Evolutionary conservation across 2,888 invertebrate genomes (phyloP), one percentile per base, ranked within the genome.

Genomic region (Dioctria linearis): DNA sequence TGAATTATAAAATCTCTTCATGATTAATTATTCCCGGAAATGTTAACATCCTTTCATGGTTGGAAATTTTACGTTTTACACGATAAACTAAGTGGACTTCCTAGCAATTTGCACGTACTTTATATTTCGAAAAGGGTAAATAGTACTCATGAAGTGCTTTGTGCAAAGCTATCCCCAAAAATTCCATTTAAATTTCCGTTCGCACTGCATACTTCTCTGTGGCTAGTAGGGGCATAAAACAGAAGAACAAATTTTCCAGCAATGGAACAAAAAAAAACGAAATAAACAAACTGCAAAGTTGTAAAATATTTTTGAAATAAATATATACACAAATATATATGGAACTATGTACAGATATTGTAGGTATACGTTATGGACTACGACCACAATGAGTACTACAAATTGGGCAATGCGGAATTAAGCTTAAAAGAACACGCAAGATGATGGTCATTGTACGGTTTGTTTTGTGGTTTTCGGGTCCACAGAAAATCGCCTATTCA

Each of bases 141-240:
- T 37, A 51, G 6, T 13, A 51, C 11, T 25, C 11, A 37, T 37
- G 39, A 51, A 51, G 9, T 37, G 51, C 37, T 37, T 69, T 39
- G 37, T 51, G 51, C 37, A 25, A 51, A 69, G 25, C n/a, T 54
- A 8, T 11, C 49, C 25, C 69, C 51, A 69, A 69, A 67, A 69
- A 69, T 69, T 51, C 69, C 69, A 69, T 54, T 69, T 49, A 69
- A 69, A 51, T 25, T 49, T 51, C 51, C 37, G 51, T 69, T 51
- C 51, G 13, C 25, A n/a, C 54, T 11, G 51, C 51, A 69, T n/a
- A 54, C n/a, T 6, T 67, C 42, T 39, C 13, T 25, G n/a, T 67
- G 46, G 5, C 43, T 46, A 4, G 5, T 46, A 4, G 5, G n/a
- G n/a, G 25, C 57, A 57, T 25, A 4, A 11, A 67, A 43, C 13